Evolutionary conservation across 1,140 invertebrate species (phyloP).

Genomic region (Drosophila subobscura): DNA sequence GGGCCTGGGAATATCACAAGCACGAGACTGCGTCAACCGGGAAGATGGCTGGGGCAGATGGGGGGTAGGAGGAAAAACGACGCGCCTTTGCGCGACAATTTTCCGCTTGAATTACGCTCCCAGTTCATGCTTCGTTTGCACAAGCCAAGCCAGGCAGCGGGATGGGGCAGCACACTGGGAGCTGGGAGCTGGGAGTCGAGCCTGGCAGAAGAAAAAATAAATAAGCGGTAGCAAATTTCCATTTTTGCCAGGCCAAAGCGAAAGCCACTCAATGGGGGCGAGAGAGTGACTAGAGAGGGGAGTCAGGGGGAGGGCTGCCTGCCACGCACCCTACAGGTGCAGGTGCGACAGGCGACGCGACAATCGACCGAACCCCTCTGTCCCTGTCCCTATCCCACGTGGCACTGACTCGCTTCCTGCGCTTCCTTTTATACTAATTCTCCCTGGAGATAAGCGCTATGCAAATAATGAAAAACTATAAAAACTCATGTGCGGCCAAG

Average conservation of each 20-base stretch:
- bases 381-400: constrained; percentile 3
- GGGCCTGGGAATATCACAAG: constrained; percentile 29
- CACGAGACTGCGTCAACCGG: constrained; percentile 13
- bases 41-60: constrained; percentile 44
- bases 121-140: constrained; percentile 80
- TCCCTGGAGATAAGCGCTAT: constrained; percentile 74
- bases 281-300: no score
- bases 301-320: constrained; percentile 1
- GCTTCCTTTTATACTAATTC: constrained; percentile 56
- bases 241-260: constrained; percentile 69
- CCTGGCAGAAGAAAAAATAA: constrained; percentile 59
- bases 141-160: constrained; percentile 38
- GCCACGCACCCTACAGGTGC: constrained; percentile 44
- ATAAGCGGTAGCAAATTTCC: constrained; percentile 81
- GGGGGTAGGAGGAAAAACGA: constrained; percentile 33
- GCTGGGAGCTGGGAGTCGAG: constrained; percentile 5
- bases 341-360: constrained; percentile 62
- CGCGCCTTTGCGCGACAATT: constrained; percentile 81
- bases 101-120: constrained; percentile 82
- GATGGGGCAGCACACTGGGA: not conserved
- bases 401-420: constrained; percentile 2
- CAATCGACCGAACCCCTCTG: constrained; percentile 52
- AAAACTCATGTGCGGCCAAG: constrained; percentile 72
- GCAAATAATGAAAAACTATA: constrained; percentile 82
- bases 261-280: constrained; percentile 43